Percentiles rank a stretch among this genome's conserved stretches.
Conservation (phyloP, 2,797 vertebrate species). For the Rhinoraja longicauda region DNA sequence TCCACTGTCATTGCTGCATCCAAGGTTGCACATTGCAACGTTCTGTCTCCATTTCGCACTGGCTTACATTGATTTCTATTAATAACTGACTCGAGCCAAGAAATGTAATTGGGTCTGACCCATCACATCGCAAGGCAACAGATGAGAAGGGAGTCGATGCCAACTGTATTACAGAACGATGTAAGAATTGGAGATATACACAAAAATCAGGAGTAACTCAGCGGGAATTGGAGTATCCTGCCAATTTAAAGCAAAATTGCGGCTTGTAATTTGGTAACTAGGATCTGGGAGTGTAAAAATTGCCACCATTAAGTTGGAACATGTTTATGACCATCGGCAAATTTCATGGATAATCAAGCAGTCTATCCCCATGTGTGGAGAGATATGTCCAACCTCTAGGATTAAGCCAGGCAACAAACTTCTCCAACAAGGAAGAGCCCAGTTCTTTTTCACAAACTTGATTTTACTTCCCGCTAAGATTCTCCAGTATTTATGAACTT, state of each 20-base stretch:
- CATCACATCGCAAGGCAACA: not conserved
- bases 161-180: not conserved
- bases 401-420: too few species aligned
- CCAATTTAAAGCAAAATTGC: not conserved
- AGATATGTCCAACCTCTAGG: too few species aligned
- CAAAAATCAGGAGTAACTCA: too few species aligned
- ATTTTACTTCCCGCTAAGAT: not conserved
- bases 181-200: too few species aligned
- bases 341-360: too few species aligned
- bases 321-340: too few species aligned
- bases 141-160: not conserved
- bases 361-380: too few species aligned
- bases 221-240: not conserved
- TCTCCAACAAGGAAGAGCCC: too few species aligned
- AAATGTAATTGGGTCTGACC: not conserved
- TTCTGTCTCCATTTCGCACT: conserved; percentile 1
- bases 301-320: too few species aligned
- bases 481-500: not conserved
- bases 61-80: not conserved
- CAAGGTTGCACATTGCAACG: not conserved
- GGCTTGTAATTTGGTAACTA: not conserved
- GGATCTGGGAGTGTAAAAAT: too few species aligned
- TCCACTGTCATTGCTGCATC: not conserved
- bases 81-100: not conserved
- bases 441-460: not conserved